Evolutionary conservation across 2,113 vertebrate genomes (phyloP), one percentile per base, ranked within the genome.

Genomic region (Halichoeres trimaculatus): DNA sequence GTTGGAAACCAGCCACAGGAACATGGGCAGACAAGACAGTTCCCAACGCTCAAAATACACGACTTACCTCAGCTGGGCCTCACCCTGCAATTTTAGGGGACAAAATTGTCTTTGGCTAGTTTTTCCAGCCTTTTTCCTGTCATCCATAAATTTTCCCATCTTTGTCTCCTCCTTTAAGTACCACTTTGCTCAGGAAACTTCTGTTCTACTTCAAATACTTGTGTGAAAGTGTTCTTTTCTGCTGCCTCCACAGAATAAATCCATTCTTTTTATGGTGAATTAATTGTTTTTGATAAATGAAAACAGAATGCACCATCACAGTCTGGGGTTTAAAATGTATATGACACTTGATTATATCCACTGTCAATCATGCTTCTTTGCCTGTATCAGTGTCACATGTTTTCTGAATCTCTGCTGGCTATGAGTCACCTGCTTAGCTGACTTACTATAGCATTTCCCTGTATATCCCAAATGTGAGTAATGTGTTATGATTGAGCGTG

Each of bases 401-500:
- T 70, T 30, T 2, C 17, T 58, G 40, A 74, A n/a, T 23, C 22
- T 20, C 61, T 69, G 43, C 22, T 55, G 14, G 45, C 23, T n/a
- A 74, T 84, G 81, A 89, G 74, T 89, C 86, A 87, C 16, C 71
- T 54, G 63, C 55, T 56, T 57, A 63, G 78, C 55, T 23, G 5
- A 83, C 56, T 79, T 65, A 81, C 64, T 53, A 68, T 13, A 57
- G 68, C 74, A 57, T 73, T 61, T 59, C 23, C 68, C 40, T 51
- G 63, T 59, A 48, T 47, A 48, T 52, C 22, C 59, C 48, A 74
- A 74, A 76, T 74, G 43, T 66, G 85, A 82, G 76, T 86, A 76
- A 89, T 81, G 55, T 36, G 65, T 81, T 85, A 60, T 81, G 83
- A 90, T 84, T 11, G 38, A 74, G 83, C 78, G 52, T 85, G 86